Evolutionary conservation across 1,140 invertebrate species (phyloP), one percentile per base, ranked within the genome.

Genomic region (Oncopeltus fasciatus): DNA sequence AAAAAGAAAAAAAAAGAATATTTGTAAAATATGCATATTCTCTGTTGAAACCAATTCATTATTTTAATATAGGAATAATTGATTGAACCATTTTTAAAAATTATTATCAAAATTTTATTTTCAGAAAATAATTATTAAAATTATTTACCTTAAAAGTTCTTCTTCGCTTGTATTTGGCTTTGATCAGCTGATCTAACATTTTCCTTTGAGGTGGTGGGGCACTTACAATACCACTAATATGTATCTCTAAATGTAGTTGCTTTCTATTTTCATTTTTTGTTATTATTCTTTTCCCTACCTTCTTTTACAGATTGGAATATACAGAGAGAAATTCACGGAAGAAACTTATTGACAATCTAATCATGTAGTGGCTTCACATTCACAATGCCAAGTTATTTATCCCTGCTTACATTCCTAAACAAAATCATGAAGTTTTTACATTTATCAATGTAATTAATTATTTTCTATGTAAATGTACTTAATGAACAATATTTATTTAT

Each of bases 321-420:
- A 67, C 69, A 66, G 65, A 66, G 26, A 64, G 69, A 47, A 70
- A 70, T 60, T 21, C 53, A 5, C 66, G 58, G 64, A 68, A 62
- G 68, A 68, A 64, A 47, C 56, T n/a, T 64, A 66, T 63, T 43
- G 56, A 63, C 43, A 62, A 62, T 59, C 49, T 24, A 24, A 53
- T 53, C 16, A 24, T 53, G 12, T 53, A 53, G 49, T 53, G 49
- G 4, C 31, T 38, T 38, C 31, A 38, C n/a, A 46, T 20, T 46
- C 9, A 11, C n/a, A 46, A 46, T 20, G 2, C n/a, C 21, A 20
- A 4, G 2, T 20, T 18, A 11, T 20, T 20, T n/a, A n/a, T n/a
- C 44, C 44, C 44, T 46, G 44, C 44, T 46, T 46, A 46, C 44
- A 46, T 46, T 46, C 44, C 44, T 46, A 20, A 46, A 46, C n/a